Conservation (phyloP, 2,113 vertebrate genomes). For the Actenoides lindsayi region DNA sequence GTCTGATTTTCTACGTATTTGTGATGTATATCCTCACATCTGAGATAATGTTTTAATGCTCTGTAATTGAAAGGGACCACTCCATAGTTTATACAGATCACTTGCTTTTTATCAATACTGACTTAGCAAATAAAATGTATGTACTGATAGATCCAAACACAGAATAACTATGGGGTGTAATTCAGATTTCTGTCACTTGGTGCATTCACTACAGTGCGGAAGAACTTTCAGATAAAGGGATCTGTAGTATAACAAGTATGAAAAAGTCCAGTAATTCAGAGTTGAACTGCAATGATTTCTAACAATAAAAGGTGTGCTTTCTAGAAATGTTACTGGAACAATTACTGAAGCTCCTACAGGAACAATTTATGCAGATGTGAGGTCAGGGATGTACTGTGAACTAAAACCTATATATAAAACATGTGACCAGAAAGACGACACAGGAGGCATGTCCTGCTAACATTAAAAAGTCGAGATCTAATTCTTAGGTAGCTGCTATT, state of each 20-base stretch:
- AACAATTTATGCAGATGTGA: not conserved
- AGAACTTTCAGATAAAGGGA: not conserved
- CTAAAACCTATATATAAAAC: not conserved
- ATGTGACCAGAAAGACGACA: not conserved
- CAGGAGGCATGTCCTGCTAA: not conserved
- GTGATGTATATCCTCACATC: not conserved
- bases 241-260: not conserved
- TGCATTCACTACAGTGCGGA: not conserved
- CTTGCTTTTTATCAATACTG: not conserved
- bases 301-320: not conserved
- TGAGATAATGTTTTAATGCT: not conserved
- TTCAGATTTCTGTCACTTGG: not conserved
- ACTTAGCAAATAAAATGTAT: not conserved
- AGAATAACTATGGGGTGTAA: not conserved
- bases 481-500: not conserved
- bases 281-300: not conserved
- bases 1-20: not conserved
- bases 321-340: not conserved
- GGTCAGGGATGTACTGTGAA: not conserved
- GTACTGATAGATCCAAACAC: not conserved
- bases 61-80: not conserved
- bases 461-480: not conserved
- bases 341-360: not conserved
- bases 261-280: not conserved
- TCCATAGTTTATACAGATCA: not conserved